These are phyloP conservation scores for Camelus bactrianus DNA, from an alignment of 2,113 vertebrate genomes.

Conservation along the genomic window DNA sequence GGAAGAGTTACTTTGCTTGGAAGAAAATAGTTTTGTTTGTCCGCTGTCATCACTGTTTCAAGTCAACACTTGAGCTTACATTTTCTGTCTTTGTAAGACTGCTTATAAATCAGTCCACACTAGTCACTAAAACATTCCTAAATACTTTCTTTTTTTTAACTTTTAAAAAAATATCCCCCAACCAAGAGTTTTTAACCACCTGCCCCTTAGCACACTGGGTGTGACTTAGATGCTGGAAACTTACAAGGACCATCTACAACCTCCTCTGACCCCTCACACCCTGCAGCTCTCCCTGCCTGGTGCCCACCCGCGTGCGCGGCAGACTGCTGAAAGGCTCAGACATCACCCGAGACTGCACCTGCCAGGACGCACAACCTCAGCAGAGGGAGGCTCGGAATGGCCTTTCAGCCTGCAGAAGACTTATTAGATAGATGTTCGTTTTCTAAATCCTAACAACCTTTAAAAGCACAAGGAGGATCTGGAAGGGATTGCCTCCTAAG, in stretches of 20 bases:
- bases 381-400: background rate
- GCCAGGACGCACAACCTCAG: background rate
- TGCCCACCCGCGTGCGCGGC: accelerated
- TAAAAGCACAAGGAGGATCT: constrained; percentile 76
- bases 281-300: background rate
- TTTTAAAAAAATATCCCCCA: constrained; percentile 39
- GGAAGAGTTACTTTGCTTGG: background rate
- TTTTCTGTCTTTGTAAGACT: constrained; percentile 6
- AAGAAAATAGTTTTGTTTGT: constrained; percentile 35
- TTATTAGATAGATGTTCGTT: background rate
- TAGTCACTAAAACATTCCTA: background rate
- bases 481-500: constrained; percentile 70
- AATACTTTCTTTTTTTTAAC: background rate
- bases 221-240: background rate
- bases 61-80: background rate
- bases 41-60: background rate
- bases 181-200: background rate
- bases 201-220: background rate
- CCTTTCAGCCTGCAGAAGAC: constrained; percentile 56
- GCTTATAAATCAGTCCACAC: background rate
- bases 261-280: background rate
- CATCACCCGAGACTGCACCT: accelerated
- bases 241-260: background rate
- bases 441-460: constrained; percentile 80
- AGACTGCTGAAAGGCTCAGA: background rate